Conservation (phyloP, 2,888 invertebrate species). For the Chymomyza amoena region DNA sequence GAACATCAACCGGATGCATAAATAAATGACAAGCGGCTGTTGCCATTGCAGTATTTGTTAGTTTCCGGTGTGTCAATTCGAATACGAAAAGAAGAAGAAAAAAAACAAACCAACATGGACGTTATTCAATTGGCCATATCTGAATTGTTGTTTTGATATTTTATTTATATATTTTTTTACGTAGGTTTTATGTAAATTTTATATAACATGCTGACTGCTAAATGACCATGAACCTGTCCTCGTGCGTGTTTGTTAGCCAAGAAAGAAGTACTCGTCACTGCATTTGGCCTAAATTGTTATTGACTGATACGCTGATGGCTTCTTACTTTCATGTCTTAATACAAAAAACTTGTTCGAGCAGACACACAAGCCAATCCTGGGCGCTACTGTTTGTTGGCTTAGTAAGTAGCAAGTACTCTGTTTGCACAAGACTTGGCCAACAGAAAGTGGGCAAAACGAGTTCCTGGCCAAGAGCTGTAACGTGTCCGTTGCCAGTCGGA, state of each 20-base stretch:
- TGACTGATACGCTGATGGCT: background rate
- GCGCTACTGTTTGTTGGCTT: background rate
- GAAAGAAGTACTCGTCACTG: background rate
- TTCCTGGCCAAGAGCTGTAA: background rate
- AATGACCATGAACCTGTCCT: background rate
- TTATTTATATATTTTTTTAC: slow-evolving; percentile 9
- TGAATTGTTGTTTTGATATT: slow-evolving; percentile 25
- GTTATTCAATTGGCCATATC: slow-evolving; percentile 34
- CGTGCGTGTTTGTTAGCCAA: background rate
- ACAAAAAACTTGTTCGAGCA: background rate
- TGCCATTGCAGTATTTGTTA: slow-evolving; percentile 24
- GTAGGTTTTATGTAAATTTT: slow-evolving; percentile 10
- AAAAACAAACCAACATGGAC: background rate
- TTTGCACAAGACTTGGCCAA: background rate
- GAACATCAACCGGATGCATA: slow-evolving; percentile 61
- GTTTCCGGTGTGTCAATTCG: slow-evolving; percentile 51
- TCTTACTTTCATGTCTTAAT: background rate
- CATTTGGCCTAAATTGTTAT: background rate
- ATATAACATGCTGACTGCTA: background rate
- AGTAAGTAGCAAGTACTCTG: background rate
- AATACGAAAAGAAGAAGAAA: slow-evolving; percentile 9
- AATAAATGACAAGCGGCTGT: slow-evolving; percentile 65
- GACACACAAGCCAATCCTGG: background rate
- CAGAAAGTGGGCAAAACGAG: background rate
- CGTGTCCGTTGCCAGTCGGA: background rate